Base-by-base conservation (phyloP, 2,797 vertebrate species). In the Jordanella pulchra region DNA sequence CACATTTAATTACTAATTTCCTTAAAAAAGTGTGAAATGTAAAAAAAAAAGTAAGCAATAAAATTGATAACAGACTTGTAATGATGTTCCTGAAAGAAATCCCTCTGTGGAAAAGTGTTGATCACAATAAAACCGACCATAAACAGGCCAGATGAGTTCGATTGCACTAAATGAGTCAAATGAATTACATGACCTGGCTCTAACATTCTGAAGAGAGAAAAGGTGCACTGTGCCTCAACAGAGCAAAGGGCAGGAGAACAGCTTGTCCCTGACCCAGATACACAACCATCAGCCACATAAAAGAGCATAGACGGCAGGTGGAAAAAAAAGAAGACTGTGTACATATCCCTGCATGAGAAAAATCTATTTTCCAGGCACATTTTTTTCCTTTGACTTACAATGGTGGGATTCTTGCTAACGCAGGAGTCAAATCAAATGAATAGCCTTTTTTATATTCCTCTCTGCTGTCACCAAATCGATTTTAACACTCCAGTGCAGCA, bases 191-290 rank as follows among this genome's bases (percentile, higher is more conserved):
- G 77, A 74, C 75, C 72, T 50, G 70, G 12, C 75, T 73, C 18
- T 65, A 60, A 80, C 70, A 89, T 71, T 39, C 74, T 82, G 78
- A 67, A 71, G 69, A 82, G 82, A 88, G 53, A 69, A 47, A 55
- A 89, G 73, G 71, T 86, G 82, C 74, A 32, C 65, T 75, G 65
- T 50, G 48, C 66, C 78, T 87, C 78, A 73, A 75, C 69, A 73
- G 76, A 56, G 55, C 72, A 73, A 48, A 48, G 55, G 69, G 65
- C 11, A 68, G 66, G 3, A 78, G 76, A 79, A 83, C 80, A 81
- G 65, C 63, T 65, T 84, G 87, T 87, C 85, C 91, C 89, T 89
- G 92, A 93, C 90, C 91, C 82, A 93, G 82, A 92, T 86, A 87
- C 79, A 83, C 79, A 86, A 71, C 60, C 74, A 72, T 32, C 53